Evolutionary conservation across 2,797 vertebrate genomes (phyloP).

Genomic region (Cheirogaleus major): DNA sequence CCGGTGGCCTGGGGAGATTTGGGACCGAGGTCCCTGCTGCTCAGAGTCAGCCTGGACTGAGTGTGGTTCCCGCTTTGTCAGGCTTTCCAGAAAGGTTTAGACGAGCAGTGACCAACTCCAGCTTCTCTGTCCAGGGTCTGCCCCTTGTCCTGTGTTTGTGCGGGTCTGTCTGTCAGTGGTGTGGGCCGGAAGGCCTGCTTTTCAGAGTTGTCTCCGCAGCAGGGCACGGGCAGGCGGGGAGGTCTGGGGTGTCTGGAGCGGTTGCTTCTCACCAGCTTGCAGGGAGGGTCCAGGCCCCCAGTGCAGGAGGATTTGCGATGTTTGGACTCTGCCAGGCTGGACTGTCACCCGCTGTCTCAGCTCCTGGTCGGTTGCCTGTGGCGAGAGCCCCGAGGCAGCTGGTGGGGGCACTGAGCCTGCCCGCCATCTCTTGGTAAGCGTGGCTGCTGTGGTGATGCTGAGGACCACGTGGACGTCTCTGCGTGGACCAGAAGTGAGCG

Average conservation of each 20-base stretch:
- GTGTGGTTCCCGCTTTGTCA: neutral
- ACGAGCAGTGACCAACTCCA: neutral
- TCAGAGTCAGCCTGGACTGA: neutral
- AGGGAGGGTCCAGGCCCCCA: neutral
- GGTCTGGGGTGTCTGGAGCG: neutral
- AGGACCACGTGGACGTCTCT: neutral
- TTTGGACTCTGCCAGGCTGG: neutral
- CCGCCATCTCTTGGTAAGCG: neutral
- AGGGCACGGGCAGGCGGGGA: neutral
- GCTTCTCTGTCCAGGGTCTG: neutral
- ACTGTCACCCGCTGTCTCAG: neutral
- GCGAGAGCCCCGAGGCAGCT: neutral
- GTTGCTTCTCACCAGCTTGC: neutral
- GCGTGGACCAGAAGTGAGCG: neutral
- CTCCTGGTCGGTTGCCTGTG: neutral
- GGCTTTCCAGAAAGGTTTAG: neutral
- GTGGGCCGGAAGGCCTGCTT: neutral
- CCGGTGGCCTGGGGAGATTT: neutral
- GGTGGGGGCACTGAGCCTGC: neutral
- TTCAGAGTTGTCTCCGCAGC: neutral
- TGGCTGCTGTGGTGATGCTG: neutral
- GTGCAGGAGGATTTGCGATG: neutral
- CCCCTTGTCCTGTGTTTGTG: accelerated
- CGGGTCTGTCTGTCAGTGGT: neutral
- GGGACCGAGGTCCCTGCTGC: neutral